Conservation (phyloP, 2,888 invertebrate genomes). For the Pseudanteris insignis region DNA sequence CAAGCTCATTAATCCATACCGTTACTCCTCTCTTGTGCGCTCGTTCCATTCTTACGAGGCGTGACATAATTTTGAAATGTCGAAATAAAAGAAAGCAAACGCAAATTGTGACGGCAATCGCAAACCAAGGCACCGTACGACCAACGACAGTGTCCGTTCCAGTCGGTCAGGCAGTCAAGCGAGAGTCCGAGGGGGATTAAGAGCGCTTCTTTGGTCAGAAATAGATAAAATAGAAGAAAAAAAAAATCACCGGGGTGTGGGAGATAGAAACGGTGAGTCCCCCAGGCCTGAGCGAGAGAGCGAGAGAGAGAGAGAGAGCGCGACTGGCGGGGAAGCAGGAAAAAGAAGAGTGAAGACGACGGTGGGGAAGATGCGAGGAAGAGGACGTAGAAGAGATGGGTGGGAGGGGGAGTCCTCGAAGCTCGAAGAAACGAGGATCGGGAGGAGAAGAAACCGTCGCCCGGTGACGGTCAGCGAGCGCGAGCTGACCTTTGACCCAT, state of each 20-base stretch:
- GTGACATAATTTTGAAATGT: slow-evolving; percentile 9
- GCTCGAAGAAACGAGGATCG: slow-evolving; percentile 45
- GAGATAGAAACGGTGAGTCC: slow-evolving; percentile 38
- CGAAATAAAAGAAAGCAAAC: slow-evolving; percentile 13
- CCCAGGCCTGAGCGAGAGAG: slow-evolving; percentile 29
- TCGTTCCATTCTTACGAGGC: too few relatives aligned
- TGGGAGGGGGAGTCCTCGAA: too few relatives aligned
- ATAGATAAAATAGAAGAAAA: too few relatives aligned
- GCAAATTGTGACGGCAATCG: slow-evolving; percentile 3
- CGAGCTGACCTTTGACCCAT: slow-evolving; percentile 65
- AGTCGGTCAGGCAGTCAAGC: slow-evolving; percentile 48
- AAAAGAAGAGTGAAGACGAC: slow-evolving; percentile 9
- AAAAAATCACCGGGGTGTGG: too few relatives aligned
- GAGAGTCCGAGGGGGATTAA: slow-evolving; percentile 48
- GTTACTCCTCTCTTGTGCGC: too few relatives aligned
- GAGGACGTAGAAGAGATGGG: slow-evolving; percentile 23
- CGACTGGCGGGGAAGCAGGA: too few relatives aligned
- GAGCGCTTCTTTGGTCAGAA: slow-evolving; percentile 41
- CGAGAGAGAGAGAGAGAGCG: slow-evolving; percentile 21
- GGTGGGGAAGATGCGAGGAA: slow-evolving; percentile 1
- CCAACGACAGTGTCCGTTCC: slow-evolving; percentile 40
- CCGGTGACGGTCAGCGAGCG: slow-evolving; percentile 67
- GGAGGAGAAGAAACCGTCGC: slow-evolving; percentile 58
- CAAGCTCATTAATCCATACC: too few relatives aligned
- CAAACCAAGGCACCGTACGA: slow-evolving; percentile 13